phyloP scores from a whole-genome alignment of 2,888 invertebrate genomes.

The Orthosia gothica region DNA sequence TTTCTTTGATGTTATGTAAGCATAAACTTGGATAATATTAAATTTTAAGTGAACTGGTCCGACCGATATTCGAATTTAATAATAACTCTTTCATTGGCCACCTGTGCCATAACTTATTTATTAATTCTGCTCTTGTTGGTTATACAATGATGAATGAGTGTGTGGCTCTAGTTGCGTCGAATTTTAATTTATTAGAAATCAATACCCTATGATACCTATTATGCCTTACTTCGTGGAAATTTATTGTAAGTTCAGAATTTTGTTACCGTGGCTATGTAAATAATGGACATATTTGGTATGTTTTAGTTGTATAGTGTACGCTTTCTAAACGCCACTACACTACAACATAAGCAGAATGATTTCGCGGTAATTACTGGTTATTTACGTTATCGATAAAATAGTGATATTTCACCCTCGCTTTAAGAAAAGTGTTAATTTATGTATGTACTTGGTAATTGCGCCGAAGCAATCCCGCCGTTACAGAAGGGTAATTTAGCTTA shows the following conservation, averaged over 20 bases:
- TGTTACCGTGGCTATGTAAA: too few relatives aligned
- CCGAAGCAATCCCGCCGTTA: constrained; percentile 31
- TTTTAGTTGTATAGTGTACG: too few relatives aligned
- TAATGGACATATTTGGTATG: too few relatives aligned
- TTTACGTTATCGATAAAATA: constrained; percentile 3
- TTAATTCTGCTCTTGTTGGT: constrained; percentile 32
- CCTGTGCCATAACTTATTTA: constrained; percentile 39
- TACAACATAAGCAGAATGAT: not conserved
- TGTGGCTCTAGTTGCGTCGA: not conserved
- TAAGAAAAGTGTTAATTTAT: constrained; percentile 26
- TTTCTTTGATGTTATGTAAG: constrained; percentile 25
- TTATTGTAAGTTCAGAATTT: too few relatives aligned
- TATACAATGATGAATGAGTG: too few relatives aligned
- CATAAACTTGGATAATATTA: constrained; percentile 1
- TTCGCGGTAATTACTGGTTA: not conserved
- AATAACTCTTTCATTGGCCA: constrained; percentile 41
- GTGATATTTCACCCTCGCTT: not conserved
- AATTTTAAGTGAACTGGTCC: constrained; percentile 9
- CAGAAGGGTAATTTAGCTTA: constrained; percentile 50
- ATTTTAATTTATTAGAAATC: not conserved
- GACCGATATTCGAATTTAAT: constrained; percentile 30
- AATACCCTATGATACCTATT: too few relatives aligned
- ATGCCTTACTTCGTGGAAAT: too few relatives aligned
- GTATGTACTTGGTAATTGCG: constrained; percentile 34
- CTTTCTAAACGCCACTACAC: too few relatives aligned